Evolutionary conservation across 2,888 invertebrate species (phyloP).

Genomic region (Drosophila eohydei): DNA sequence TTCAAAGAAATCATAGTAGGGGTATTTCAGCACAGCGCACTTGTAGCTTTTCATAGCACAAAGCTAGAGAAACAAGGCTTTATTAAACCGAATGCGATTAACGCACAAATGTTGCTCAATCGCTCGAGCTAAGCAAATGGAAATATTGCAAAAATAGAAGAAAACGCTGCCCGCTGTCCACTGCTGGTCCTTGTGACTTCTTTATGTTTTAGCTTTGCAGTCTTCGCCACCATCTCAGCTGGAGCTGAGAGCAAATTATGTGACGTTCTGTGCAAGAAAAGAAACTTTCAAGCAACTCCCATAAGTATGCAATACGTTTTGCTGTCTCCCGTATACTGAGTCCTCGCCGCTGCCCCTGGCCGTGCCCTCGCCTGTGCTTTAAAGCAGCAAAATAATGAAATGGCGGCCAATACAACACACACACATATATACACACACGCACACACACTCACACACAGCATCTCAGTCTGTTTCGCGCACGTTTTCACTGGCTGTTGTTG

Average conservation of each 20-base stretch:
- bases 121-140: conserved; percentile 24
- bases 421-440: conserved; percentile 9
- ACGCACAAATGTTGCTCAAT: conserved; percentile 42
- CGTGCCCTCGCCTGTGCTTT: conserved; percentile 41
- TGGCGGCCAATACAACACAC: conserved; percentile 41
- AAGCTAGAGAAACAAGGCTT: not conserved
- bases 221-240: no score
- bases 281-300: conserved; percentile 57
- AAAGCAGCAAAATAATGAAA: conserved; percentile 57
- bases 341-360: not conserved
- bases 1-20: not conserved
- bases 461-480: conserved; percentile 29
- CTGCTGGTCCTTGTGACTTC: not conserved
- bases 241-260: conserved; percentile 37
- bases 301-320: conserved; percentile 64
- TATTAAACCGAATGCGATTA: conserved; percentile 83
- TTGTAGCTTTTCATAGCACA: not conserved
- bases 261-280: conserved; percentile 21
- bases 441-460: conserved; percentile 36
- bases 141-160: not conserved
- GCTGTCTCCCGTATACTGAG: conserved; percentile 41
- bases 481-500: conserved; percentile 22
- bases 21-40: not conserved
- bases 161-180: not conserved
- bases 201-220: not conserved